Percentiles rank a stretch among this genome's conserved stretches.
Conservation (phyloP, 2,888 invertebrate species). For the Chrysolina haemoptera region DNA sequence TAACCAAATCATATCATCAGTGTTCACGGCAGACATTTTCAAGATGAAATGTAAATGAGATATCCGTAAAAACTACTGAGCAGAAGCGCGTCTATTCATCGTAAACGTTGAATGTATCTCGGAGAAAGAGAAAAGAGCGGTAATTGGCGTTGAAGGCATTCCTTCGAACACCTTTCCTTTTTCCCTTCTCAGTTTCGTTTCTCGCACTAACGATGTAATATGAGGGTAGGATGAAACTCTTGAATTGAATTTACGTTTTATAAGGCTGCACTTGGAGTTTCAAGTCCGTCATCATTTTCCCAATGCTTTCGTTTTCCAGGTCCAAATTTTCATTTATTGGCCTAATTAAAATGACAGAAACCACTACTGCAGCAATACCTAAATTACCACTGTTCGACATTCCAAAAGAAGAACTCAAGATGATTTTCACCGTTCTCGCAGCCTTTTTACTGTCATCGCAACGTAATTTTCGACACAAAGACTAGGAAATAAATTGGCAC, state of each 20-base stretch:
- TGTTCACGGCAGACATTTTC: not conserved
- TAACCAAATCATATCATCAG: conserved; percentile 1
- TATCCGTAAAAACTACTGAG: conserved; percentile 4
- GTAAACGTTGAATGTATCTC: conserved; percentile 29
- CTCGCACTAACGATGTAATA: not conserved
- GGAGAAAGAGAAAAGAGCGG: conserved; percentile 1
- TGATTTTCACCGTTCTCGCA: not conserved
- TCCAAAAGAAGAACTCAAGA: not conserved
- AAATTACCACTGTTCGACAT: not conserved
- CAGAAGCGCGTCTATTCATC: conserved; percentile 30
- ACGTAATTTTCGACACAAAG: conserved; percentile 12
- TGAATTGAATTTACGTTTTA: conserved; percentile 3
- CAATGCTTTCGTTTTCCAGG: not conserved
- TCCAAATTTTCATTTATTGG: not conserved
- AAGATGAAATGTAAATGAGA: conserved; percentile 39
- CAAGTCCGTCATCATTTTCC: not conserved
- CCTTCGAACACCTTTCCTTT: conserved; percentile 24
- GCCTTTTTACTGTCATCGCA: not conserved
- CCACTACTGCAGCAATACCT: too few species aligned
- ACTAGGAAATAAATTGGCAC: conserved; percentile 31
- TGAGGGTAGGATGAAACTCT: not conserved
- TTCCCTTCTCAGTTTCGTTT: conserved; percentile 7
- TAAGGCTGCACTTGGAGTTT: not conserved
- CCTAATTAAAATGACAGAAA: too few species aligned
- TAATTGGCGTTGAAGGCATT: conserved; percentile 39